Evolutionary conservation across 2,797 vertebrate genomes (phyloP).

Genomic region (Bothrops alternatus): DNA sequence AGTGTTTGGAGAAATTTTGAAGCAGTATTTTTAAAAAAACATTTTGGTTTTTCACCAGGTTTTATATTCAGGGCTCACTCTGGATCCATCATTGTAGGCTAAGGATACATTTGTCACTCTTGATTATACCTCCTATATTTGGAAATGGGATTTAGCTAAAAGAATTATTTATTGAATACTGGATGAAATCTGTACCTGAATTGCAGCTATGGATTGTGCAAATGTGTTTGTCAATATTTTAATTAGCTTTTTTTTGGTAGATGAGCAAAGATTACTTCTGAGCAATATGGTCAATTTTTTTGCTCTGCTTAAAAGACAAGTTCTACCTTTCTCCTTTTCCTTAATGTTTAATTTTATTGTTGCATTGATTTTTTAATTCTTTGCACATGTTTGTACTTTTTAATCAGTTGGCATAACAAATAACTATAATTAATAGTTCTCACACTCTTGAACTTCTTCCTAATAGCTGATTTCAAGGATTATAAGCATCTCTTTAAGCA

Average conservation of each 20-base stretch:
- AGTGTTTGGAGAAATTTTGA: not conserved
- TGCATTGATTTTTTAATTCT: not conserved
- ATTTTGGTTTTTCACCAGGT: not conserved
- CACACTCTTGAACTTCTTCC: not conserved
- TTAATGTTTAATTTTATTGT: not conserved
- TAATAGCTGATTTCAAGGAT: not conserved
- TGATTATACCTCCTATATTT: not conserved
- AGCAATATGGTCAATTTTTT: not conserved
- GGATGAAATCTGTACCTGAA: not conserved
- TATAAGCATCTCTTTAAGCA: not conserved
- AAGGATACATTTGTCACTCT: not conserved
- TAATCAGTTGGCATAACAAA: not conserved
- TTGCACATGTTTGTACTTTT: not conserved
- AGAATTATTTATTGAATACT: not conserved
- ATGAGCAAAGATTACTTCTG: not conserved
- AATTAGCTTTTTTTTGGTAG: not conserved
- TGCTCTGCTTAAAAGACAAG: not conserved
- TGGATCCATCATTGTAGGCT: not conserved
- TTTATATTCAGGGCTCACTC: not conserved
- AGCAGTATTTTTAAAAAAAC: not conserved
- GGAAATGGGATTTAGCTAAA: not conserved
- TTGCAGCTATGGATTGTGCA: not conserved
- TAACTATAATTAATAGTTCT: not conserved
- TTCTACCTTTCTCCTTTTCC: not conserved
- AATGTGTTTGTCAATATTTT: not conserved